Conservation (phyloP, 1,140 invertebrate species). For the Drosophila kohkoa region DNA sequence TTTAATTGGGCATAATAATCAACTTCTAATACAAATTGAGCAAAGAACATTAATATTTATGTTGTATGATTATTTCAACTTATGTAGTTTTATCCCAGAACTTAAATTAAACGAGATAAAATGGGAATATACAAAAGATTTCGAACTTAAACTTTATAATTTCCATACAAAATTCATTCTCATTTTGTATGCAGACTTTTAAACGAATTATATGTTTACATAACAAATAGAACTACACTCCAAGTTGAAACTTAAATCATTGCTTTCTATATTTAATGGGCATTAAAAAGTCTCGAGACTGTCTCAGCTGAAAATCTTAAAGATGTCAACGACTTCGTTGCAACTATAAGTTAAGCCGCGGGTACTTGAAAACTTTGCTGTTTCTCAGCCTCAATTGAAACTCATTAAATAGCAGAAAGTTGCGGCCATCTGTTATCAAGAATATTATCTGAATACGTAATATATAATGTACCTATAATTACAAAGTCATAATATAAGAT, state of each 20-base stretch:
- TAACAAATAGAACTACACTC: neutral
- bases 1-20: too few species aligned
- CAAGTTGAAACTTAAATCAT: too few species aligned
- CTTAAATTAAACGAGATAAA: too few species aligned
- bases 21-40: too few species aligned
- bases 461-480: conserved; percentile 14
- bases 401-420: conserved; percentile 48
- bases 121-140: too few species aligned
- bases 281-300: neutral
- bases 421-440: conserved; percentile 25
- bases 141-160: too few species aligned
- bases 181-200: too few species aligned
- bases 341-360: neutral
- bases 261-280: neutral
- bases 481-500: conserved; percentile 43
- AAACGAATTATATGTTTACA: too few species aligned
- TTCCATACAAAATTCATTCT: too few species aligned
- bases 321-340: neutral
- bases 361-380: neutral
- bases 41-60: too few species aligned
- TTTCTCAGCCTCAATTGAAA: conserved; percentile 47
- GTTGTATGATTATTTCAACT: too few species aligned
- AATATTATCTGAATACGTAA: conserved; percentile 32
- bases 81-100: too few species aligned
- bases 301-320: neutral